A percentile compares a stretch with the other conserved stretches of the same genome.
These are phyloP conservation scores for Drosophila affinis DNA, from an alignment of 2,888 invertebrate species.

Conservation along the genomic window DNA sequence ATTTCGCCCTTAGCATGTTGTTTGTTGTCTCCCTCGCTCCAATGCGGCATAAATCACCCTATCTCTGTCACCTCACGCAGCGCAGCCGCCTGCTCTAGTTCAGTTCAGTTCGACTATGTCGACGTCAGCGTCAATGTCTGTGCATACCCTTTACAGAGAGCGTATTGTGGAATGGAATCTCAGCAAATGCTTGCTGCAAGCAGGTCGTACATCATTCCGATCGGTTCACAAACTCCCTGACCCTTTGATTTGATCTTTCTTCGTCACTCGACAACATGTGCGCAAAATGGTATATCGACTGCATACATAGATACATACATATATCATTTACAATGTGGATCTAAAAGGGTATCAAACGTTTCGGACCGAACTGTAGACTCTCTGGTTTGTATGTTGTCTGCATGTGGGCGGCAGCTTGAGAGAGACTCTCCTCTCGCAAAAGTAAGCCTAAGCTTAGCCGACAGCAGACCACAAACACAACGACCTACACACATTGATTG, in stretches of 20 bases:
- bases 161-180: background rate
- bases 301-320: too few relatives aligned
- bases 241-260: too few relatives aligned
- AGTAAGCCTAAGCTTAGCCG: background rate
- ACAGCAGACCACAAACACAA: constrained; percentile 25
- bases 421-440: background rate
- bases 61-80: constrained; percentile 12
- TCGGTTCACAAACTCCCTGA: background rate
- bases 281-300: too few relatives aligned
- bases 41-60: background rate
- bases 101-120: constrained; percentile 1
- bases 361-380: background rate
- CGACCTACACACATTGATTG: constrained; percentile 23
- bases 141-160: background rate
- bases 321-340: background rate
- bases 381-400: background rate
- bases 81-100: constrained; percentile 37
- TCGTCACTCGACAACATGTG: too few relatives aligned
- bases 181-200: background rate
- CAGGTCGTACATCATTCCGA: background rate
- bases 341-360: background rate
- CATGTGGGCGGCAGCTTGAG: background rate
- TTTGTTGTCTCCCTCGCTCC: constrained; percentile 18
- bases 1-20: constrained; percentile 37
- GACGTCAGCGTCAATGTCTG: constrained; percentile 8